A percentile compares a stretch with the other conserved stretches of the same genome.
Conservation (phyloP, 2,113 vertebrate genomes). For the Protomyctophum bolini region DNA sequence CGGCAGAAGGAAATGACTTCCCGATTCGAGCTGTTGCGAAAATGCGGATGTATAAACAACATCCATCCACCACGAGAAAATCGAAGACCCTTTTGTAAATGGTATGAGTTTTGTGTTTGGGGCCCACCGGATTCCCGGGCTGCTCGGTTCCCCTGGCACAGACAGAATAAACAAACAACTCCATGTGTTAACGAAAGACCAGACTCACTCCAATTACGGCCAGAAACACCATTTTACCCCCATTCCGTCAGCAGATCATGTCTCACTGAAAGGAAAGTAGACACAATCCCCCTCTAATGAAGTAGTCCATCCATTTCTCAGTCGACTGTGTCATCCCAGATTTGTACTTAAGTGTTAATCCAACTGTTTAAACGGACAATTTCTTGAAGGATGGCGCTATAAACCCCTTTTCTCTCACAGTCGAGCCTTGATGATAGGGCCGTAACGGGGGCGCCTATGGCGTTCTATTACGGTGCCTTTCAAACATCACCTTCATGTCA, state of each 20-base stretch:
- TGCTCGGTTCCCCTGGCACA: neutral
- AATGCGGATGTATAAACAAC: neutral
- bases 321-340: conserved; percentile 34
- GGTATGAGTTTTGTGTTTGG: neutral
- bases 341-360: conserved; percentile 61
- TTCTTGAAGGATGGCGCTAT: conserved; percentile 38
- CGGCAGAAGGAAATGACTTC: neutral
- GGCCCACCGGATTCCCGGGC: neutral
- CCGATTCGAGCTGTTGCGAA: neutral
- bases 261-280: conserved; percentile 46
- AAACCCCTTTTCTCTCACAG: conserved; percentile 38
- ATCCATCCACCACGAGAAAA: neutral
- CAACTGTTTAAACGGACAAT: conserved; percentile 42
- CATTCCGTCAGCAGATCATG: conserved; percentile 20
- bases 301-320: conserved; percentile 33
- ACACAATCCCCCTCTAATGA: conserved; percentile 45
- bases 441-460: conserved; percentile 55
- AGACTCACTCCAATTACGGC: neutral
- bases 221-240: conserved; percentile 4
- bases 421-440: conserved; percentile 27
- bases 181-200: conserved; percentile 6
- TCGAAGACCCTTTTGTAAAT: neutral
- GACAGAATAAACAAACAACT: neutral
- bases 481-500: conserved; percentile 55
- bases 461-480: conserved; percentile 54